These are phyloP conservation scores for Lordiphosa clarofinis DNA, from an alignment of 1,140 invertebrate species.

Conservation along the genomic window DNA sequence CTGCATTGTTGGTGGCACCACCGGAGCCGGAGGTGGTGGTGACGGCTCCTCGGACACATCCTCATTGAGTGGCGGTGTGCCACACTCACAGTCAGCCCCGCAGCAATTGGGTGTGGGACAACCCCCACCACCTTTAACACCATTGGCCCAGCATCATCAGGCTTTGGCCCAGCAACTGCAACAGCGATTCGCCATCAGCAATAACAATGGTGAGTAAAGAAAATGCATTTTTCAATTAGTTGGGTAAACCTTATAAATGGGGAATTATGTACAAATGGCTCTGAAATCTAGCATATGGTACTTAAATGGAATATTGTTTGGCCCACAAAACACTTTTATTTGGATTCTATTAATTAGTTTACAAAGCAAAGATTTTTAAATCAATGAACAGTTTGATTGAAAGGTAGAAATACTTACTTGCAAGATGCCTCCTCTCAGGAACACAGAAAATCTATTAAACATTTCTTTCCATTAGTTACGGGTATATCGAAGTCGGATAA, in stretches of 20 bases:
- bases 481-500: too few species aligned
- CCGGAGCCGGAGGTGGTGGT: slow-evolving; percentile 72
- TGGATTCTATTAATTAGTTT: too few species aligned
- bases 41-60: slow-evolving; percentile 80
- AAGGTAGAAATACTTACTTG: too few species aligned
- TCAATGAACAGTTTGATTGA: too few species aligned
- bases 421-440: too few species aligned
- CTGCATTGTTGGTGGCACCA: slow-evolving; percentile 21
- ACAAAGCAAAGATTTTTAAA: background rate
- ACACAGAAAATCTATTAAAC: too few species aligned
- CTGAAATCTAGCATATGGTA: too few species aligned
- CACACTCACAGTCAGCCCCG: slow-evolving; percentile 77
- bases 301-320: too few species aligned
- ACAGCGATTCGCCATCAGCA: slow-evolving; percentile 79
- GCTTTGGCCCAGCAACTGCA: slow-evolving; percentile 79
- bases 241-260: too few species aligned
- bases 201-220: slow-evolving; percentile 76
- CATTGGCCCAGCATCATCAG: slow-evolving; percentile 77
- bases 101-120: slow-evolving; percentile 66
- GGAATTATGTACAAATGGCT: too few species aligned
- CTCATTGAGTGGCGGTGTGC: slow-evolving; percentile 62
- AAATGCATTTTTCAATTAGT: background rate
- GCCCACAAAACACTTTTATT: too few species aligned
- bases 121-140: slow-evolving; percentile 62
- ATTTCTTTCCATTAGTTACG: too few species aligned